phyloP scores from a whole-genome alignment of 2,888 invertebrate species.

The Aspidapion aeneum region DNA sequence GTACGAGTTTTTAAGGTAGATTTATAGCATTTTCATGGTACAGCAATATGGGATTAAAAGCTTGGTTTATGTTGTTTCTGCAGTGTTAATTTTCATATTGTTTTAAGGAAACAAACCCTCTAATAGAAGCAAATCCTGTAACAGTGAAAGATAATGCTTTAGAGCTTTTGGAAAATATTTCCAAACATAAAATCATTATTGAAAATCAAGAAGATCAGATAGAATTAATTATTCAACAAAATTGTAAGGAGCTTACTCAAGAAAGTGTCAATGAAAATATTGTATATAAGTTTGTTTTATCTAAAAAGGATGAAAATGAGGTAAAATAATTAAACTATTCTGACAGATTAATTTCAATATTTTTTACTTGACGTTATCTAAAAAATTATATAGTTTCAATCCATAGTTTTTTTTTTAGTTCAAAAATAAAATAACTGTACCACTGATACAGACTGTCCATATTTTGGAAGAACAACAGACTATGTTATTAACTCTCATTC shows the following conservation, averaged over 20 bases:
- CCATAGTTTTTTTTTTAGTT: slow-evolving; percentile 23
- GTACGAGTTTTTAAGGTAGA: background rate
- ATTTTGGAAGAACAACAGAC: slow-evolving; percentile 50
- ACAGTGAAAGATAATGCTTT: slow-evolving; percentile 22
- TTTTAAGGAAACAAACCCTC: slow-evolving; percentile 39
- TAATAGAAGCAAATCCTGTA: slow-evolving; percentile 33
- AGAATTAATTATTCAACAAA: slow-evolving; percentile 7
- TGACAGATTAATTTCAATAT: slow-evolving; percentile 13
- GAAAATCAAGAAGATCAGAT: background rate
- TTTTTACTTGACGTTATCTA: slow-evolving; percentile 9
- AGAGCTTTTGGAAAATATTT: slow-evolving; percentile 7
- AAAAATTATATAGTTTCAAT: background rate
- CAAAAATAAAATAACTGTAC: slow-evolving; percentile 39
- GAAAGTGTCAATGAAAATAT: slow-evolving; percentile 19
- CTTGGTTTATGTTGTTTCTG: no score
- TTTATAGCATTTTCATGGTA: background rate
- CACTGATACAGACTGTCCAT: slow-evolving; percentile 47
- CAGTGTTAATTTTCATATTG: background rate
- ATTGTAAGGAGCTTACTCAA: slow-evolving; percentile 3
- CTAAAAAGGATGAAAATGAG: slow-evolving; percentile 23
- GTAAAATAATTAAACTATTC: no score
- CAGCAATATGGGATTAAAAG: no score
- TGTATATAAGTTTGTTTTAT: slow-evolving; percentile 30
- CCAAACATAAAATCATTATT: background rate
- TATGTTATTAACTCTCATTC: slow-evolving; percentile 47